Percentiles rank a stretch among this genome's conserved stretches.
These are phyloP conservation scores for Xenops minutus DNA, from an alignment of 2,797 vertebrate species.

Conservation along the genomic window DNA sequence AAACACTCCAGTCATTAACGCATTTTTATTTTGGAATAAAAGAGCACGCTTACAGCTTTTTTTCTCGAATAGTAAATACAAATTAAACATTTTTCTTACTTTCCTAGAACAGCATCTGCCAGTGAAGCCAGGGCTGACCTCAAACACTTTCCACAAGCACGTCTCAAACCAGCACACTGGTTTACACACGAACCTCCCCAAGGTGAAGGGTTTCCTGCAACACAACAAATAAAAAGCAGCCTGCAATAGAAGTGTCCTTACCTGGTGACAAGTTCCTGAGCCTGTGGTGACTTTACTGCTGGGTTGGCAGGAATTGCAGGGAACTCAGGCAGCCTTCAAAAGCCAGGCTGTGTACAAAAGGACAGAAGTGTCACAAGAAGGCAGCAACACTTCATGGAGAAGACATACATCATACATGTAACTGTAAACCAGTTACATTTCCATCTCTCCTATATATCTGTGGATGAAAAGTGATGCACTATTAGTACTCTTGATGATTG, in stretches of 20 bases:
- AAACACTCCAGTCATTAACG: constrained; percentile 72
- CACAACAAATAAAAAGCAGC: accelerated
- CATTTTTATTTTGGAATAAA: constrained; percentile 72
- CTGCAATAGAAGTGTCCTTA: background rate
- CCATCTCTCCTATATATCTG: background rate
- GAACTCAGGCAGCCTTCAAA: background rate
- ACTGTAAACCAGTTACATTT: background rate
- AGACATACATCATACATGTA: accelerated
- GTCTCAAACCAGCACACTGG: background rate
- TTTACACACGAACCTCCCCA: background rate
- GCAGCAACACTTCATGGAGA: accelerated
- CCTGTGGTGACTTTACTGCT: background rate
- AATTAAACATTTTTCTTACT: constrained; percentile 51
- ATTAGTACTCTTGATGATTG: background rate
- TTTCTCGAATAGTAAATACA: constrained; percentile 63
- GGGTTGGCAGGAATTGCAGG: background rate
- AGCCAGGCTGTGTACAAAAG: background rate
- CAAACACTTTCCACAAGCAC: accelerated
- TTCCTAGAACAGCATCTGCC: constrained; percentile 69
- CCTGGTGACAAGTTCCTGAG: background rate
- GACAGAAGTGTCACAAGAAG: background rate
- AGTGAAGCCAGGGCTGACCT: constrained; percentile 46
- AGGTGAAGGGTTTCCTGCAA: background rate
- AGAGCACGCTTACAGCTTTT: constrained; percentile 48
- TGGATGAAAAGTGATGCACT: background rate